Conservation (phyloP, 1,140 invertebrate genomes). For the Sarcophaga bullata region DNA sequence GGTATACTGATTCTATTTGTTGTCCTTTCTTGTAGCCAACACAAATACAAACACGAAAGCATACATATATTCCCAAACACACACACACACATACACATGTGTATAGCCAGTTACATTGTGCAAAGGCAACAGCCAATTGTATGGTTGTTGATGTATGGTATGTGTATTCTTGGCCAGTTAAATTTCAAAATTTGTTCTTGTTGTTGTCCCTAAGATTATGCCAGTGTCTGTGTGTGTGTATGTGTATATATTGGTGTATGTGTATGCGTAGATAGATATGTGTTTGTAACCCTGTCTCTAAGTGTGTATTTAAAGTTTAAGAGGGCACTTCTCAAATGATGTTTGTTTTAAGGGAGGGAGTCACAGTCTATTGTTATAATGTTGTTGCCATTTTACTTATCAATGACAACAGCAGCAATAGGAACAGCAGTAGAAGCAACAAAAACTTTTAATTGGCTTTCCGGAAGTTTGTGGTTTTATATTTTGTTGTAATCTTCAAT, state of each 20-base stretch:
- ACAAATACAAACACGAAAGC: no score
- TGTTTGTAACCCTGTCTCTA: background rate
- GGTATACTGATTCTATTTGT: no score
- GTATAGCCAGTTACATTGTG: no score
- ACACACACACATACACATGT: no score
- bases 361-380: background rate
- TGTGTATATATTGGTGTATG: background rate
- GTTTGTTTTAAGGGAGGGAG: background rate
- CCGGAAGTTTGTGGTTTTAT: slow-evolving; percentile 19
- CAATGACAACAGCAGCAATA: background rate
- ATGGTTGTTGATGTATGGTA: background rate
- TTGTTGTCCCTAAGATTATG: background rate
- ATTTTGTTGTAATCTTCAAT: slow-evolving; percentile 4
- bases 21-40: no score
- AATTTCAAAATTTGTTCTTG: background rate
- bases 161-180: slow-evolving; percentile 15
- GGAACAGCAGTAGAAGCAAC: background rate
- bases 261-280: background rate
- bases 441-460: slow-evolving; percentile 36
- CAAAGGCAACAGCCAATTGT: background rate
- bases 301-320: no score
- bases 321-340: background rate
- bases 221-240: background rate
- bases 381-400: background rate
- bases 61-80: no score